Base-by-base conservation (phyloP, 1,140 invertebrate genomes). In the Pseudomyrmex pallidus region DNA sequence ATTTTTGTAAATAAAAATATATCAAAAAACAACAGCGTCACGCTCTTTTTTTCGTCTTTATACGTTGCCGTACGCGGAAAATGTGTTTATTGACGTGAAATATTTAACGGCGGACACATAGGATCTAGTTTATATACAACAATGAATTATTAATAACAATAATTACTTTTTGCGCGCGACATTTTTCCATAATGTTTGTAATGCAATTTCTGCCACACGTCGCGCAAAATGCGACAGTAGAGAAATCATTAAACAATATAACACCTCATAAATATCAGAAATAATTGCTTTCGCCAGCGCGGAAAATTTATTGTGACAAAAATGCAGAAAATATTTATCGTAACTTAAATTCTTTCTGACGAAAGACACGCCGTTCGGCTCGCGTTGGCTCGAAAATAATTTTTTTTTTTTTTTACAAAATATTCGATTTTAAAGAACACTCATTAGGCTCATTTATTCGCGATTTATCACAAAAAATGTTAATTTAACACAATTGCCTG, bases 201-300 rank as follows among this genome's bases (percentile, higher is more conserved):
- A 77, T 35, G 35, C 35, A 35, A 35, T 35, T 35, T 7, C 5
- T 35, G 35, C 35, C 35, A 35, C 35, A 35, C 35, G 5, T 35
- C 5, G 35, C 35, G 35, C 35, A 35, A 35, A 35, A 35, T 35
- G 35, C 35, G 35, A 35, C 35, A 7, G 35, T 35, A 7, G 35
- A 35, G n/a, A 20, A 48, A 9, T 44, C 2, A 12, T 10, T 35
- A 35, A 54, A 44, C 25, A 25, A 25, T 25, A 61, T 20, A 48
- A 35, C 48, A 15, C 15, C 2, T 52, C 7, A 76, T 77, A 67
- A 80, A 80, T 70, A 61, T 80, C 2, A 70, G n/a, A n/a, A 70
- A 35, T 20, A 59, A 72, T n/a, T 22, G 10, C 35, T 22, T 52
- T 12, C 17, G 8, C 5, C 13, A 48, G 8, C 7, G 59, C 1